Conservation (phyloP, 2,888 invertebrate genomes). For the Dicranocentrus wangi region DNA sequence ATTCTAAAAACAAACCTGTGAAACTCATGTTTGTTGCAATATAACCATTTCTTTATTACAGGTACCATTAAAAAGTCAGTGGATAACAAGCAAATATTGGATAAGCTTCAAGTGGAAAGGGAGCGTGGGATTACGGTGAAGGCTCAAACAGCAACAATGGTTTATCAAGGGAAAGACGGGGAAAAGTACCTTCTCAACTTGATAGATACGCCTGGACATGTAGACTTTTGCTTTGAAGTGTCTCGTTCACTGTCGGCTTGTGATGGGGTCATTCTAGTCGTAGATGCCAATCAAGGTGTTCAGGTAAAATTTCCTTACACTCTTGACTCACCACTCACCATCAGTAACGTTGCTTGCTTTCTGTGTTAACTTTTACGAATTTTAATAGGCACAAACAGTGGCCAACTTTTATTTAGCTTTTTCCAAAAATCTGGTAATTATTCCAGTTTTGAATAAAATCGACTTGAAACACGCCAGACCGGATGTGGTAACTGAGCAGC, state of each 20-base stretch:
- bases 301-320: slow-evolving; percentile 59
- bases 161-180: slow-evolving; percentile 80
- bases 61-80: slow-evolving; percentile 75
- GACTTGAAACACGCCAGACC: slow-evolving; percentile 94
- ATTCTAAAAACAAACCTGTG: too few species aligned
- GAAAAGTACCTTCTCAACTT: slow-evolving; percentile 87
- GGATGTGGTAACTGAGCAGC: slow-evolving; percentile 85
- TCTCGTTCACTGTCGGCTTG: slow-evolving; percentile 91
- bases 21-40: slow-evolving; percentile 25
- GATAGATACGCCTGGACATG: slow-evolving; percentile 98
- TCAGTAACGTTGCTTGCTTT: too few species aligned
- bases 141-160: slow-evolving; percentile 94
- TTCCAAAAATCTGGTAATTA: slow-evolving; percentile 84
- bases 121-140: slow-evolving; percentile 99
- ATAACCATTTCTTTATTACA: slow-evolving; percentile 72
- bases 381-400: slow-evolving; percentile 94
- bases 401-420: slow-evolving; percentile 96
- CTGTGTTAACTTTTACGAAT: too few species aligned
- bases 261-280: slow-evolving; percentile 93
- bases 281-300: slow-evolving; percentile 92
- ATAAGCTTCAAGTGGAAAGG: slow-evolving; percentile 85
- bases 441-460: slow-evolving; percentile 97
- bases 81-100: slow-evolving; percentile 76
- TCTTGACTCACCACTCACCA: too few species aligned
- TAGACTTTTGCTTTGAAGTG: slow-evolving; percentile 97